Base-by-base conservation (phyloP, 2,797 vertebrate species). In the Anabacerthia variegaticeps region DNA sequence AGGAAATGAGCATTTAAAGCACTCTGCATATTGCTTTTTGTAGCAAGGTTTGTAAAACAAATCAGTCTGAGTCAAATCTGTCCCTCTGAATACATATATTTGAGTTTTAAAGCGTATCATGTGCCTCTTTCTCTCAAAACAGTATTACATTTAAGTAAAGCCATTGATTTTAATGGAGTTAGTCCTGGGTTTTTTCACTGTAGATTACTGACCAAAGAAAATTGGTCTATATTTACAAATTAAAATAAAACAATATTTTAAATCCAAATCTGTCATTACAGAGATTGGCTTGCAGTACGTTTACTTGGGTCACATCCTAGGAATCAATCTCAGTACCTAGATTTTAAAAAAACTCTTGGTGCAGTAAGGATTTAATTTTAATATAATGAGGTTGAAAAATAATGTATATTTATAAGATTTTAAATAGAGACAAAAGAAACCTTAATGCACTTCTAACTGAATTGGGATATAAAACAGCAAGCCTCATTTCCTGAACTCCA, bases 361-460 rank as follows among this genome's bases (percentile, higher is more conserved):
- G 20, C n/a, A 65, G 39, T 37, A 89, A 44, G 36, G 11, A 69
- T 89, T 92, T 92, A 34, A 88, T 75, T 88, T 93, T 73, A 91
- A 85, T 76, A 66, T 9, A 68, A 69, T 61, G 18, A 84, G 55
- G 55, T 36, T 94, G 63, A 39, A 84, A 95, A 87, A 86, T 20
- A 26, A 41, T 4, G 30, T 32, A 12, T 63, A 63, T 65, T 95
- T 77, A 72, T 77, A 88, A 93, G 52, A 84, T 92, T 92, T 93
- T 92, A 85, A 95, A 89, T 44, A 71, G 49, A 91, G 74, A 92
- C 66, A 85, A 71, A 92, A 96, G 74, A 95, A 92, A 83, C 43
- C 9, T 37, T 91, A 94, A 92, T 52, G 74, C 26, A 63, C 44
- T 86, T 83, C 56, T 94, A 96, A 91, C 75, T 91, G 62, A 84